Base-by-base conservation (phyloP, 2,113 vertebrate species). In the Himantopus leucocephalus region DNA sequence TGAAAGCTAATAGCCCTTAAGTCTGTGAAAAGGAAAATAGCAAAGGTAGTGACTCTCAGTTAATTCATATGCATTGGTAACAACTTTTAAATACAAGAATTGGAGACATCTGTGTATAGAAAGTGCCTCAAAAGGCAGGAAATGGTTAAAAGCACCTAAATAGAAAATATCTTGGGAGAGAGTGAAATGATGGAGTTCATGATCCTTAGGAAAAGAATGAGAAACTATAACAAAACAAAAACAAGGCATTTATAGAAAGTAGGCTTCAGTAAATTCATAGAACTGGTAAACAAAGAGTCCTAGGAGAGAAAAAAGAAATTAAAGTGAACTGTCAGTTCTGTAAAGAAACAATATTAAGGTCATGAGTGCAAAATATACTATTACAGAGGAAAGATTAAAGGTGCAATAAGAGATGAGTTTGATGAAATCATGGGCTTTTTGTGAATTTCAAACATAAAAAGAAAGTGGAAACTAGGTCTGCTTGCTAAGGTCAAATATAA, bases 251-350 rank as follows among this genome's bases (percentile, higher is more conserved):
- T 93, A 43, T n/a, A 88, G n/a, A 93, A 92, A 72, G 34, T 27
- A 37, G 5, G 23, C 10, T 52, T 90, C 35, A 75, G 15, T 79
- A 64, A 93, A 85, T 85, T 79, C 66, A 68, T 64, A 48, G 43
- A 93, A 68, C 30, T 63, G 18, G 58, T 72, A 90, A 93, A 88
- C 26, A 89, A 82, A 13, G 9, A 52, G 32, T 68, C 52, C 39
- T 88, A 68, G 30, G 66, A 92, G 53, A 90, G 48, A 74, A 60
- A 88, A 95, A 75, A 80, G 22, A 86, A 91, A 82, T 63, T 58
- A 47, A 74, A 91, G 20, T 77, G 53, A 83, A 73, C 34, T 22
- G 13, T 73, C 71, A 39, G 4, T 11, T 93, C 67, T 2, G 2
- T 45, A 66, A 83, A 48, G 43, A 85, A 93, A 79, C 11, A 43